Percentiles rank a stretch among this genome's conserved stretches.
phyloP scores from a whole-genome alignment of 1,140 invertebrate species.

The Pteromalus puparum region DNA sequence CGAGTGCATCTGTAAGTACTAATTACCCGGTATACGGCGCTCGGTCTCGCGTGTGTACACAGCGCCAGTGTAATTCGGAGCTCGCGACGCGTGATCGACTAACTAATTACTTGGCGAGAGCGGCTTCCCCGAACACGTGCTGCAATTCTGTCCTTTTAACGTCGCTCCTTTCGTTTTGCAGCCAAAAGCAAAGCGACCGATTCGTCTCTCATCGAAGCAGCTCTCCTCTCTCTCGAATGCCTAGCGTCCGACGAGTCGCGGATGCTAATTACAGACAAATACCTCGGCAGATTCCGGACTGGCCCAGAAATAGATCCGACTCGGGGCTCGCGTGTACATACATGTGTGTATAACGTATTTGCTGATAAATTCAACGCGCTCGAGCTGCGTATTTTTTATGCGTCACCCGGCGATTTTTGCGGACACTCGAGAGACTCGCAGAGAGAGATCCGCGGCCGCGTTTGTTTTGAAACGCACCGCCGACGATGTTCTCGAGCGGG shows the following conservation, averaged over 20 bases:
- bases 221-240: background rate
- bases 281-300: background rate
- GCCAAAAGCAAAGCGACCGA: background rate
- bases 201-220: background rate
- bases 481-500: constrained; percentile 63
- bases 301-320: background rate
- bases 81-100: constrained; percentile 61
- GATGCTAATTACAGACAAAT: constrained; percentile 4
- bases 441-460: background rate
- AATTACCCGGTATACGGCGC: constrained; percentile 68
- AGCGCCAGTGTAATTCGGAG: constrained; percentile 57
- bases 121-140: constrained; percentile 43
- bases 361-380: background rate
- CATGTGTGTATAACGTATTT: background rate
- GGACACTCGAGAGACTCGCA: background rate
- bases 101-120: constrained; percentile 63
- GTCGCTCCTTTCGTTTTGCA: background rate
- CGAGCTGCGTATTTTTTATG: background rate
- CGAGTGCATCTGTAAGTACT: constrained; percentile 73
- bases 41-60: constrained; percentile 33
- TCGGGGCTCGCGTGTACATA: background rate
- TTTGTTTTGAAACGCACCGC: constrained; percentile 43
- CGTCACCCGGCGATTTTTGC: background rate
- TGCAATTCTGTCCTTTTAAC: constrained; percentile 33
- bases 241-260: background rate